These are phyloP conservation scores for Meriones unguiculatus DNA, from an alignment of 2,113 vertebrate species.

Conservation along the genomic window DNA sequence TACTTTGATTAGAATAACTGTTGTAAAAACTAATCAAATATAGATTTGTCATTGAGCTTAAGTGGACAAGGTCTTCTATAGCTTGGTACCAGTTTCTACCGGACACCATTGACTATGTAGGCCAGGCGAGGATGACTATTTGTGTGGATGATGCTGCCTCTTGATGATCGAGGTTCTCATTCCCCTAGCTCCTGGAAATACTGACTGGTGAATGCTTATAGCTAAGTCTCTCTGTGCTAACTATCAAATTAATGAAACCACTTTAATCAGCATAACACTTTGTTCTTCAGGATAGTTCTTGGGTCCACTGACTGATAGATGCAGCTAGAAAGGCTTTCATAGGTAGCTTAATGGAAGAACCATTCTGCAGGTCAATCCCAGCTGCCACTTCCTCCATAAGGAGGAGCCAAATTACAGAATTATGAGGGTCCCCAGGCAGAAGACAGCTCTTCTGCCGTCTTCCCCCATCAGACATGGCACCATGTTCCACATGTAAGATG, in stretches of 20 bases:
- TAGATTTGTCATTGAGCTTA: not conserved
- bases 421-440: not conserved
- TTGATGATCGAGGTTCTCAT: not conserved
- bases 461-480: not conserved
- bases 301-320: not conserved
- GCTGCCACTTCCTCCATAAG: not conserved
- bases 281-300: not conserved
- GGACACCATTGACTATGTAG: not conserved
- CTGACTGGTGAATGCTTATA: not conserved
- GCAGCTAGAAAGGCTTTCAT: not conserved
- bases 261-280: not conserved
- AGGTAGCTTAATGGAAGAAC: not conserved
- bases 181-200: not conserved
- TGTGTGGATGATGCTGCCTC: no score
- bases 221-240: not conserved
- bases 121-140: not conserved
- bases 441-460: not conserved
- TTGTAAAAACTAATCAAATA: not conserved
- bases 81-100: not conserved
- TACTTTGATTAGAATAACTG: slow-evolving; percentile 25
- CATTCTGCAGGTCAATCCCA: not conserved
- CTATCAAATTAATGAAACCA: not conserved
- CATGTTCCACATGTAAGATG: not conserved
- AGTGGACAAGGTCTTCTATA: not conserved
- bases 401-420: not conserved